Percentiles rank a stretch among this genome's conserved stretches.
Evolutionary conservation across 1,140 invertebrate genomes (phyloP).

Genomic region (Delia radicum): DNA sequence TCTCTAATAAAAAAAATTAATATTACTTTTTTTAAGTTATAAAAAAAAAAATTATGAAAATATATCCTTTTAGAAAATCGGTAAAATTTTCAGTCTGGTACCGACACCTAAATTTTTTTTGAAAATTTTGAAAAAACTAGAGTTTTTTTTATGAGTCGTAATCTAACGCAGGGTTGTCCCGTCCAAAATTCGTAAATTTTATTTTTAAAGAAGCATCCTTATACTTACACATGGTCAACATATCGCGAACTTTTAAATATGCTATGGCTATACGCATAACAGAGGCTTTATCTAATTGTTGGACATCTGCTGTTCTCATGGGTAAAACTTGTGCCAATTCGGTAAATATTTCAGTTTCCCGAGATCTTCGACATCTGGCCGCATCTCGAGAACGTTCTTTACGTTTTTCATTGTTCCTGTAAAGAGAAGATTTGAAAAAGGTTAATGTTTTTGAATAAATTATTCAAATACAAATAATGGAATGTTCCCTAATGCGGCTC

Average conservation of each 20-base stretch:
- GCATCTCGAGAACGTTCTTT: conserved; percentile 96
- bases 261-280: conserved; percentile 92
- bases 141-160: neutral
- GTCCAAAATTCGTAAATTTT: too few relatives aligned
- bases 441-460: too few relatives aligned
- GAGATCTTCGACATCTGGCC: conserved; percentile 85
- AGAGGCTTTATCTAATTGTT: conserved; percentile 92
- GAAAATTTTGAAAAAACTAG: too few relatives aligned
- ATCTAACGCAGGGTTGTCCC: neutral
- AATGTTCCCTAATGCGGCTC: too few relatives aligned
- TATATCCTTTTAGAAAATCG: too few relatives aligned
- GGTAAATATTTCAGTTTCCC: conserved; percentile 91
- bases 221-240: conserved; percentile 75
- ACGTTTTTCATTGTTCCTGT: conserved; percentile 92
- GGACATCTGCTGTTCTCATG: conserved; percentile 71
- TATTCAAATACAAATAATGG: too few relatives aligned
- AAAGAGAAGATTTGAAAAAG: conserved; percentile 51
- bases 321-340: conserved; percentile 83
- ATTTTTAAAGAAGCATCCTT: neutral
- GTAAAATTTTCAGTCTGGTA: too few relatives aligned
- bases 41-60: too few relatives aligned
- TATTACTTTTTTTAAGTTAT: too few relatives aligned
- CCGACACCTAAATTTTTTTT: too few relatives aligned
- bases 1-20: too few relatives aligned
- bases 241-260: conserved; percentile 81